Evolutionary conservation across 2,888 invertebrate genomes (phyloP).

Genomic region (Bhutanitis thaidina): DNA sequence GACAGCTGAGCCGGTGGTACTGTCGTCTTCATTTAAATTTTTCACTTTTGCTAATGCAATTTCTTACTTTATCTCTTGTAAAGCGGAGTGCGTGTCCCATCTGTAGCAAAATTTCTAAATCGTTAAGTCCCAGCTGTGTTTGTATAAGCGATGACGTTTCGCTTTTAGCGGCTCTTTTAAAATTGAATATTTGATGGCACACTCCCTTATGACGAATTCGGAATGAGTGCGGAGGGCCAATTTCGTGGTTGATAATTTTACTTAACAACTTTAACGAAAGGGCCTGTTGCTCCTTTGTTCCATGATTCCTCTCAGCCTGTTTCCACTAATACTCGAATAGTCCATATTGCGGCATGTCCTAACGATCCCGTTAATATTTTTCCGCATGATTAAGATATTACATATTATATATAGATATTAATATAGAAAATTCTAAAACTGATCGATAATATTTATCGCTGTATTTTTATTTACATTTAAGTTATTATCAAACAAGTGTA

Average conservation of each 20-base stretch:
- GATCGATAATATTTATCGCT: constrained; percentile 3
- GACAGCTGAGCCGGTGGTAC: constrained; percentile 64
- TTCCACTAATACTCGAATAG: no score
- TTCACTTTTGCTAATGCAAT: constrained; percentile 75
- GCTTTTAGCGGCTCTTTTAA: constrained; percentile 80
- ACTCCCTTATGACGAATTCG: constrained; percentile 75
- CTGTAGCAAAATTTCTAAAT: constrained; percentile 76
- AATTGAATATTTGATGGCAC: constrained; percentile 79
- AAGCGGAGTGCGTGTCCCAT: constrained; percentile 71
- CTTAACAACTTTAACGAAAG: constrained; percentile 41
- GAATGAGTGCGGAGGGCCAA: constrained; percentile 58
- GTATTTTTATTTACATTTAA: constrained; percentile 31
- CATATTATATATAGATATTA: no score
- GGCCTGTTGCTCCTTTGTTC: constrained; percentile 24
- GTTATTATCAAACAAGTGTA: constrained; percentile 54
- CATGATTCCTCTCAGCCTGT: background rate
- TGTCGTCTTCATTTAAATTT: constrained; percentile 68
- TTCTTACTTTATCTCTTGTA: constrained; percentile 69
- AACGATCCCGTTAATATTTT: no score
- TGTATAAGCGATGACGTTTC: constrained; percentile 74
- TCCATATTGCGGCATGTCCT: no score
- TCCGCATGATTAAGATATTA: no score
- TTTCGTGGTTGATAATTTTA: constrained; percentile 64
- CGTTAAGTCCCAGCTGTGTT: constrained; percentile 75
- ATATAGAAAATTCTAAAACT: no score